phyloP scores from a whole-genome alignment of 2,797 vertebrate species.

The Tamandua tetradactyla region DNA sequence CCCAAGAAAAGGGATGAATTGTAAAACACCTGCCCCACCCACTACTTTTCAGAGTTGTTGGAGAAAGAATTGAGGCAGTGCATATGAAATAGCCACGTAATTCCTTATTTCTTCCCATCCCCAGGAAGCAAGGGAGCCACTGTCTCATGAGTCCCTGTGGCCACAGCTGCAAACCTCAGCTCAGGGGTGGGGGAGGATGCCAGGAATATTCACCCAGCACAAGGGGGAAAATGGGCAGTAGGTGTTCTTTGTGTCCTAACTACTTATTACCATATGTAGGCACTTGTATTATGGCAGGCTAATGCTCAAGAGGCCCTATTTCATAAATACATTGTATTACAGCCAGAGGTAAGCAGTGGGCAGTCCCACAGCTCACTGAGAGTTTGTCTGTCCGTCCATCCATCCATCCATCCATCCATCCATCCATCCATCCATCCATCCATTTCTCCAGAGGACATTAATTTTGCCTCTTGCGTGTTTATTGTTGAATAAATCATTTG shows the following conservation, averaged over 20 bases:
- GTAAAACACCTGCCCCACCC: not conserved
- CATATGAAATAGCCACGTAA: not conserved
- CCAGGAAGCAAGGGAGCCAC: not conserved
- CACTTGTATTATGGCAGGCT: not conserved
- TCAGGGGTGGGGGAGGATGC: not conserved
- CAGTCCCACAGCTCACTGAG: rapidly evolving
- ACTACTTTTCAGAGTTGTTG: not conserved
- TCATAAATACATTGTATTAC: not conserved
- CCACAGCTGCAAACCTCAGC: not conserved
- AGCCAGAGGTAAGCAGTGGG: not conserved
- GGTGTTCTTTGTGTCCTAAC: not conserved
- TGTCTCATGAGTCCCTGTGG: not conserved
- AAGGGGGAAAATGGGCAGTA: not conserved
- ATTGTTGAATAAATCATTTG: not conserved
- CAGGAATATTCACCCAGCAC: not conserved
- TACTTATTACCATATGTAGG: not conserved
- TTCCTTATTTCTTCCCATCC: not conserved
- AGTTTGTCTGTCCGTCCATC: not conserved
- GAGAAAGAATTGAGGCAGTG: not conserved
- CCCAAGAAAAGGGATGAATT: not conserved
- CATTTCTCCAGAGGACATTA: not conserved
- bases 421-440: not conserved
- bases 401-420: not conserved
- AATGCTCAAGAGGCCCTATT: not conserved
- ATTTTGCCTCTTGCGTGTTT: not conserved